Evolutionary conservation across 2,888 invertebrate genomes (phyloP).

Genomic region (Aphelenchoides bicaudatus): DNA sequence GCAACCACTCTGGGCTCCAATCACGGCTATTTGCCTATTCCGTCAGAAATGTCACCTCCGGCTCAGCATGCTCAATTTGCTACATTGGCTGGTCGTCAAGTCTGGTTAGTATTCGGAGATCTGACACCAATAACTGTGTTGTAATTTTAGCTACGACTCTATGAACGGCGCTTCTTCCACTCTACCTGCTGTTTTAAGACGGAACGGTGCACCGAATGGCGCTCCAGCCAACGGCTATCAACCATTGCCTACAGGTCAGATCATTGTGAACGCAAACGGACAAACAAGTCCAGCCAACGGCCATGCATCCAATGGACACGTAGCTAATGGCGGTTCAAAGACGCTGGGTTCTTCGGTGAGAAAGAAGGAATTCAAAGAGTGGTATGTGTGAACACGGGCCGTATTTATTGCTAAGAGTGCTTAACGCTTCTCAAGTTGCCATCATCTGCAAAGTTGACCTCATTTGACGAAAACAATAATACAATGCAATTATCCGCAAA

Average conservation of each 20-base stretch:
- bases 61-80: constrained; percentile 19
- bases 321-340: constrained; percentile 27
- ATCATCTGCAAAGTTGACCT: not conserved
- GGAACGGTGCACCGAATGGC: constrained; percentile 7
- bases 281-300: constrained; percentile 23
- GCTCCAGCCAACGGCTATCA: constrained; percentile 39
- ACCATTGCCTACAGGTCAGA: constrained; percentile 37
- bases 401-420: constrained; percentile 9
- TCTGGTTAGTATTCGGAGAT: not conserved
- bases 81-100: constrained; percentile 9
- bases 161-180: constrained; percentile 19
- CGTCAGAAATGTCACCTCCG: constrained; percentile 51
- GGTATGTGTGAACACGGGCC: constrained; percentile 45
- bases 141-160: constrained; percentile 14
- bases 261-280: constrained; percentile 42
- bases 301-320: constrained; percentile 23
- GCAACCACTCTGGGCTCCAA: constrained; percentile 18
- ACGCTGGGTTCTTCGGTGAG: constrained; percentile 28
- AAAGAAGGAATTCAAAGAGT: constrained; percentile 59
- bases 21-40: constrained; percentile 50
- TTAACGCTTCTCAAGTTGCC: not conserved
- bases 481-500: no score
- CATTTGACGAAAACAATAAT: not conserved
- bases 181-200: constrained; percentile 10
- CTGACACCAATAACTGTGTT: not conserved